These are phyloP conservation scores for Harpalus rufipes DNA, from an alignment of 2,888 invertebrate species.

Conservation along the genomic window DNA sequence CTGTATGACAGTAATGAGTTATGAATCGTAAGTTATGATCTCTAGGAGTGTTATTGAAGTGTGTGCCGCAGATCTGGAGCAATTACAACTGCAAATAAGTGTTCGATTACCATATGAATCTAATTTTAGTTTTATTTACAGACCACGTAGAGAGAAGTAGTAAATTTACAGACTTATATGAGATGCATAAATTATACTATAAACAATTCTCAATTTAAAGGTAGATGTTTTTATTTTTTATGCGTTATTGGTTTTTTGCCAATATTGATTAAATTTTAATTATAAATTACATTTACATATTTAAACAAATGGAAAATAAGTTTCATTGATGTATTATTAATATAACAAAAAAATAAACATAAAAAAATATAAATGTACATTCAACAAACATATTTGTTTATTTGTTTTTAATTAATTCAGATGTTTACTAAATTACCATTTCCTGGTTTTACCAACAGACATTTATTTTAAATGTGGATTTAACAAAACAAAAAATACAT, in stretches of 20 bases:
- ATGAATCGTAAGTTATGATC: conserved; percentile 11
- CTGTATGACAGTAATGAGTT: conserved; percentile 4
- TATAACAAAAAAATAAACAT: too few relatives aligned
- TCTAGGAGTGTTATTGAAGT: conserved; percentile 23
- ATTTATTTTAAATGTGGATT: too few relatives aligned
- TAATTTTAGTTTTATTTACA: conserved; percentile 40
- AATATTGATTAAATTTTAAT: not conserved
- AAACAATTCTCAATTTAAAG: not conserved
- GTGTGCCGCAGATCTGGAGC: conserved; percentile 24
- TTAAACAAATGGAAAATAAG: too few relatives aligned
- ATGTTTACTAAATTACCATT: too few relatives aligned
- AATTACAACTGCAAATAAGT: conserved; percentile 29
- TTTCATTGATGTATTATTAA: too few relatives aligned
- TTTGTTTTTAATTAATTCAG: too few relatives aligned
- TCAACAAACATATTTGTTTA: too few relatives aligned
- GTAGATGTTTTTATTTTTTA: not conserved
- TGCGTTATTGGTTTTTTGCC: not conserved
- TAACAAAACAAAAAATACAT: too few relatives aligned
- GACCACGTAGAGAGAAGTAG: not conserved
- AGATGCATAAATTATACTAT: not conserved
- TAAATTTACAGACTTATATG: conserved; percentile 3
- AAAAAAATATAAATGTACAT: too few relatives aligned
- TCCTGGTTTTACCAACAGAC: too few relatives aligned
- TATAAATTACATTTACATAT: not conserved
- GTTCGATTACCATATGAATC: conserved; percentile 38